Conservation (phyloP, 2,888 invertebrate species). For the Epistrophe grossulariae region DNA sequence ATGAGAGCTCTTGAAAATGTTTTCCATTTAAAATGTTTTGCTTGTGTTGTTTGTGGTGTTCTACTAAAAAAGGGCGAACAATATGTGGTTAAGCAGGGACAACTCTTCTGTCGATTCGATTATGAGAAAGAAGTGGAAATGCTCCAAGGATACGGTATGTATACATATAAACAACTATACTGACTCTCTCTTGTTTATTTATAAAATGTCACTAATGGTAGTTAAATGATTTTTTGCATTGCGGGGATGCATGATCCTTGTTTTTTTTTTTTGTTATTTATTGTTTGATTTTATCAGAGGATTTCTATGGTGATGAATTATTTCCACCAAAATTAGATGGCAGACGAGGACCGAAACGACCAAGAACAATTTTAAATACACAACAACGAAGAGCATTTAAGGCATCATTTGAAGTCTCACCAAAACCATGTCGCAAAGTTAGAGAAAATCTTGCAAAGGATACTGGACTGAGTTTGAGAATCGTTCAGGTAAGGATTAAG, state of each 20-base stretch:
- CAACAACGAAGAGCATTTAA: slow-evolving; percentile 93
- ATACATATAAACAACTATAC: too few species aligned
- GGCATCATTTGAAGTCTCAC: slow-evolving; percentile 93
- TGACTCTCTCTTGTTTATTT: slow-evolving; percentile 39
- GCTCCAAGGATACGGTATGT: slow-evolving; percentile 86
- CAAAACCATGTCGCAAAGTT: slow-evolving; percentile 93
- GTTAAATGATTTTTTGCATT: slow-evolving; percentile 34
- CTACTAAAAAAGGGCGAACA: slow-evolving; percentile 92
- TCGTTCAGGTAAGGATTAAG: slow-evolving; percentile 89
- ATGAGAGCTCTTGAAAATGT: slow-evolving; percentile 90
- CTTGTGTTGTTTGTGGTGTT: slow-evolving; percentile 90
- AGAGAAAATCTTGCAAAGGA: slow-evolving; percentile 92
- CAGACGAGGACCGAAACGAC: slow-evolving; percentile 90
- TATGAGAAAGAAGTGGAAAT: slow-evolving; percentile 92
- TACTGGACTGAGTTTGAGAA: slow-evolving; percentile 92
- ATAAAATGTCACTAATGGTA: slow-evolving; percentile 39
- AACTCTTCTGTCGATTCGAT: slow-evolving; percentile 91
- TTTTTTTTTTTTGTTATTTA: slow-evolving; percentile 24
- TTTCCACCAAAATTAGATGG: slow-evolving; percentile 87
- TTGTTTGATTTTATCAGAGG: slow-evolving; percentile 81
- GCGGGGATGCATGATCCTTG: background rate
- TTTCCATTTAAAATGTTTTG: slow-evolving; percentile 92
- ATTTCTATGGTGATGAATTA: slow-evolving; percentile 87
- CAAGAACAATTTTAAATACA: slow-evolving; percentile 92
- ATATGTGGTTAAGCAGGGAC: slow-evolving; percentile 91